A percentile compares a stretch with the other conserved stretches of the same genome.
Evolutionary conservation across 2,797 vertebrate species (phyloP).

Genomic region (Molossus molossus): DNA sequence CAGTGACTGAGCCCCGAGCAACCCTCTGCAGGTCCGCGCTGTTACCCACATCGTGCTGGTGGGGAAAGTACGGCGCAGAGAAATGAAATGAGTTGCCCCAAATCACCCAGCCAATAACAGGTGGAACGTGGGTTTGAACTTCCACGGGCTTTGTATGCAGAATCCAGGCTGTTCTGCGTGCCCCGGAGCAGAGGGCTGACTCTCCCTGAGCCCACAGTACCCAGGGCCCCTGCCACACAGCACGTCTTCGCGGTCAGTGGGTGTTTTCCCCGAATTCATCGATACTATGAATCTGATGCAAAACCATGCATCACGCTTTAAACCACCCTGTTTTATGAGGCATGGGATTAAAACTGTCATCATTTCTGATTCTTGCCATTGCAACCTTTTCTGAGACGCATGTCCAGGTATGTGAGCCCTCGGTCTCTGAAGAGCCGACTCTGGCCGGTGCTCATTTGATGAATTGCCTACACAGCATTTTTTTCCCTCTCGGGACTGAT

Average conservation of each 20-base stretch:
- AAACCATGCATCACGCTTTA: not conserved
- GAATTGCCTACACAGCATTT: not conserved
- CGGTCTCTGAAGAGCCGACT: not conserved
- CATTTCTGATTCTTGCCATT: not conserved
- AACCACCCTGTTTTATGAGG: not conserved
- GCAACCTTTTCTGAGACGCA: conserved; percentile 1
- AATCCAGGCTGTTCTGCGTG: conserved; percentile 7
- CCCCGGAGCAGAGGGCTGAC: not conserved
- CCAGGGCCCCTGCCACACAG: not conserved
- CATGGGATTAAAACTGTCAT: not conserved
- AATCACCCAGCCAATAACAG: not conserved
- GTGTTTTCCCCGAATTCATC: not conserved
- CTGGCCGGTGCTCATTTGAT: not conserved
- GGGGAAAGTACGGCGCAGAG: not conserved
- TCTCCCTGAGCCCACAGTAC: not conserved
- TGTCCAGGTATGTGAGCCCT: not conserved
- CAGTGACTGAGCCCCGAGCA: not conserved
- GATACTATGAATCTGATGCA: not conserved
- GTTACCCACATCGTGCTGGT: not conserved
- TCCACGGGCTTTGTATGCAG: not conserved
- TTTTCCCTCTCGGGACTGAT: conserved; percentile 19
- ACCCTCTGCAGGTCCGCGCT: not conserved
- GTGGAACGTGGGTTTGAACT: not conserved
- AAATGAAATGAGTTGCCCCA: not conserved
- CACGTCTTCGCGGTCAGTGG: not conserved